Evolutionary conservation across 2,888 invertebrate genomes (phyloP).

Genomic region (Agrotis ipsilon): DNA sequence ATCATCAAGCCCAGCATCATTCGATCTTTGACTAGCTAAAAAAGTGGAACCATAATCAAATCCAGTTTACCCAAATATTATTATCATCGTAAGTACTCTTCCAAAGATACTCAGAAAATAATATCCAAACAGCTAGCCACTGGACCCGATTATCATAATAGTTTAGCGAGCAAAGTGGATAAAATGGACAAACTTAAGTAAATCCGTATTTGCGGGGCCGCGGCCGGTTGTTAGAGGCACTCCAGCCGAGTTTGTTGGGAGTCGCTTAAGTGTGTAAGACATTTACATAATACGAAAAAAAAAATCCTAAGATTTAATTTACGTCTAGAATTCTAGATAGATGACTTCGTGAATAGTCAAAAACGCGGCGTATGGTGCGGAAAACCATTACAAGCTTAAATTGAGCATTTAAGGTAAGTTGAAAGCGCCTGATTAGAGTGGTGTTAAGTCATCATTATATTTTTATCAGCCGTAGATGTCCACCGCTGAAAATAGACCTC

Average conservation of each 20-base stretch:
- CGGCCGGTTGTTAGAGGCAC: conserved; percentile 78
- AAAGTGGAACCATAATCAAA: background rate
- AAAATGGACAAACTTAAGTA: conserved; percentile 79
- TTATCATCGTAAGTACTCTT: background rate
- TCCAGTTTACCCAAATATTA: background rate
- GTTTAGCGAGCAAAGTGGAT: conserved; percentile 64
- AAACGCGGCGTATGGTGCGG: too few species aligned
- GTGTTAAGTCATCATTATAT: too few species aligned
- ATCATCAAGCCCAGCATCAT: background rate
- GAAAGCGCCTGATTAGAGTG: too few species aligned
- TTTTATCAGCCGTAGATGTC: too few species aligned
- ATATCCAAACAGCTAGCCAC: conserved; percentile 29
- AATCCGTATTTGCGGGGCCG: conserved; percentile 84
- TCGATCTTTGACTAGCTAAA: background rate
- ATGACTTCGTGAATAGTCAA: too few species aligned
- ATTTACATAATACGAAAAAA: conserved; percentile 73
- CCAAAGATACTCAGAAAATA: conserved; percentile 20
- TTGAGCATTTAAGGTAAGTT: too few species aligned
- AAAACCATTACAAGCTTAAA: too few species aligned
- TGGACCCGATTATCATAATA: conserved; percentile 62
- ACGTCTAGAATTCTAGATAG: too few species aligned
- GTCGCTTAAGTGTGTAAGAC: conserved; percentile 62
- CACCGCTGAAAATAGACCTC: too few species aligned
- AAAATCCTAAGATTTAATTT: too few species aligned
- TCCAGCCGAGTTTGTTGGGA: conserved; percentile 76